phyloP scores from a whole-genome alignment of 2,797 vertebrate species.

The Ciconia nigra region DNA sequence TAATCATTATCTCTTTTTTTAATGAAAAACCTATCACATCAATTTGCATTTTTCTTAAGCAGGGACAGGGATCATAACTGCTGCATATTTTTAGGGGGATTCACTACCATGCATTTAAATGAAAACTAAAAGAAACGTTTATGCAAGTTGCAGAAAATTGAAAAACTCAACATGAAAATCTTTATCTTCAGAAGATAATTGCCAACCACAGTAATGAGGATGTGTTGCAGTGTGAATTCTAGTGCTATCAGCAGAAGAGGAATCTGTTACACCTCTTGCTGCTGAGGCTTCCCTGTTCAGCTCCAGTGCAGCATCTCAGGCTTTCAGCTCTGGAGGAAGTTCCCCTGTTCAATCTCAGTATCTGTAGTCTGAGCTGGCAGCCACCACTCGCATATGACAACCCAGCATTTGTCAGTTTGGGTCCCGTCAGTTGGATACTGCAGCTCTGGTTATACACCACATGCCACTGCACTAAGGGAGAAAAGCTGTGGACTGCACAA shows the following conservation, averaged over 20 bases:
- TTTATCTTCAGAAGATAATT: background rate
- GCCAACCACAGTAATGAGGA: background rate
- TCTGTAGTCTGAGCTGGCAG: background rate
- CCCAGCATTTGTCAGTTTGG: background rate
- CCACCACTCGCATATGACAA: background rate
- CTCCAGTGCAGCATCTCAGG: background rate
- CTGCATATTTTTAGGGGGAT: background rate
- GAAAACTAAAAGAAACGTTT: background rate
- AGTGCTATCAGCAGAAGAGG: background rate
- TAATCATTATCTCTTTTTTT: background rate
- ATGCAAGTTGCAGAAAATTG: background rate
- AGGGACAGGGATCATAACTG: background rate
- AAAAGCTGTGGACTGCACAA: background rate
- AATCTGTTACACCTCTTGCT: background rate
- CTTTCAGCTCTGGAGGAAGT: background rate
- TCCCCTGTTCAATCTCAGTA: background rate
- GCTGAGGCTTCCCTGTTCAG: background rate
- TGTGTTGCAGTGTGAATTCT: background rate
- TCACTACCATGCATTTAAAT: background rate
- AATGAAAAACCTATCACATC: background rate
- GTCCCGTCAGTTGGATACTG: background rate
- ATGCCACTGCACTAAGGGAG: background rate
- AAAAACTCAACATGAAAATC: background rate
- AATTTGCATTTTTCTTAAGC: background rate
- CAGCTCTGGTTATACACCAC: background rate